Evolutionary conservation across 1,140 invertebrate genomes (phyloP).

Genomic region (Phortica variegata): DNA sequence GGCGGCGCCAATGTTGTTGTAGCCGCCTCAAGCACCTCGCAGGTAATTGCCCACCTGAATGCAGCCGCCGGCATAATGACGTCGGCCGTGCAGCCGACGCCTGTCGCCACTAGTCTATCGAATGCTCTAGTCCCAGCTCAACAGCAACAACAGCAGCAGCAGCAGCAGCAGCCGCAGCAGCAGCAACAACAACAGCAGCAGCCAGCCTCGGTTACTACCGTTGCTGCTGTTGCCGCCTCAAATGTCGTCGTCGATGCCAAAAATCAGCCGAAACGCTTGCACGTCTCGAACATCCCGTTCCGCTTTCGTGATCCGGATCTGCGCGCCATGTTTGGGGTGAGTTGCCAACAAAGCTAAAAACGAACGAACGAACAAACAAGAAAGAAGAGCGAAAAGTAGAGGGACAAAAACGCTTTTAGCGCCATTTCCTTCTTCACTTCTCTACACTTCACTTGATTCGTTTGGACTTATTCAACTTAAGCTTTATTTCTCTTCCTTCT

Average conservation of each 20-base stretch:
- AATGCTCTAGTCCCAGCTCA: slow-evolving; percentile 45
- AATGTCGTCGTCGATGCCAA: slow-evolving; percentile 53
- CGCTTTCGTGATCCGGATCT: slow-evolving; percentile 97
- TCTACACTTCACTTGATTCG: too few species aligned
- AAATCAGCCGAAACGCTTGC: slow-evolving; percentile 80
- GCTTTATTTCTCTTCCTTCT: too few species aligned
- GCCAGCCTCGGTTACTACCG: neutral
- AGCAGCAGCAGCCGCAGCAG: slow-evolving; percentile 35
- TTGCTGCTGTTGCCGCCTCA: slow-evolving; percentile 25
- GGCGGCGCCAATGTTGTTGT: slow-evolving; percentile 28
- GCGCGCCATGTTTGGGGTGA: slow-evolving; percentile 95
- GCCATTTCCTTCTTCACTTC: too few species aligned
- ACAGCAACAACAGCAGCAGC: slow-evolving; percentile 22
- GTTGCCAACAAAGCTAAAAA: too few species aligned
- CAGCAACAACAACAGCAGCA: too few species aligned
- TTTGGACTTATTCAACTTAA: too few species aligned
- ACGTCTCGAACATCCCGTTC: slow-evolving; percentile 99
- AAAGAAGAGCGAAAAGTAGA: too few species aligned
- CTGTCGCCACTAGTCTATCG: slow-evolving; percentile 42
- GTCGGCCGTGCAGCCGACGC: slow-evolving; percentile 33
- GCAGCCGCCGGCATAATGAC: slow-evolving; percentile 45
- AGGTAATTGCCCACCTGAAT: slow-evolving; percentile 52
- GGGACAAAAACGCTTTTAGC: too few species aligned
- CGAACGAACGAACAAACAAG: too few species aligned
- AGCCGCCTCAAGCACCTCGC: slow-evolving; percentile 38